Conservation (phyloP, 2,113 vertebrate genomes). For the Atractosteus spatula region DNA sequence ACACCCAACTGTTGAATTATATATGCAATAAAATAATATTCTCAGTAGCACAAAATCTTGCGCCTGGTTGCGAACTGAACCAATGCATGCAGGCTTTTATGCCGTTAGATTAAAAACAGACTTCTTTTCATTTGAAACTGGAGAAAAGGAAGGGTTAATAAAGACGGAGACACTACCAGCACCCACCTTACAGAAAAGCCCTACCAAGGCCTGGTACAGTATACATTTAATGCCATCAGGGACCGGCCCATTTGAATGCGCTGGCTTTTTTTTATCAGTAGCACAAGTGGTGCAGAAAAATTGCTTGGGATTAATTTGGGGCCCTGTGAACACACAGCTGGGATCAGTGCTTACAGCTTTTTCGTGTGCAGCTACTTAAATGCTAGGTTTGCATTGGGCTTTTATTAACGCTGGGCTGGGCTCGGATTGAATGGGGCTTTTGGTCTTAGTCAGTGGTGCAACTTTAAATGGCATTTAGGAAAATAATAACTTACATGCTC, state of each 20-base stretch:
- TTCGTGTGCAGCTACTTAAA: conserved; percentile 46
- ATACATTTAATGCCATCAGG: conserved; percentile 62
- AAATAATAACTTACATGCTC: conserved; percentile 61
- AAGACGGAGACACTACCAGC: conserved; percentile 15
- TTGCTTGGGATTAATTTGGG: conserved; percentile 65
- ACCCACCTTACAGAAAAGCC: conserved; percentile 41
- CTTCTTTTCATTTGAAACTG: not conserved
- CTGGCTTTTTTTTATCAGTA: conserved; percentile 57
- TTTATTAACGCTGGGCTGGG: conserved; percentile 54
- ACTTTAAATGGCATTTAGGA: conserved; percentile 57
- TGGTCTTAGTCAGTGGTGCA: conserved; percentile 46
- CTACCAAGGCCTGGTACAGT: conserved; percentile 54
- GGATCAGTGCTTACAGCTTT: conserved; percentile 60
- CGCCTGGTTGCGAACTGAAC: too few species aligned
- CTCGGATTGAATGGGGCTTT: conserved; percentile 33
- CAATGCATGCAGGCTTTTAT: too few species aligned
- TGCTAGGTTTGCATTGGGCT: conserved; percentile 39
- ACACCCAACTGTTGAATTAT: too few species aligned
- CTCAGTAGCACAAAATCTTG: too few species aligned
- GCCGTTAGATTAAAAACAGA: too few species aligned
- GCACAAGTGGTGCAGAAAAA: conserved; percentile 67
- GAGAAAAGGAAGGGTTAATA: conserved; percentile 11
- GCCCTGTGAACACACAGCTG: conserved; percentile 53
- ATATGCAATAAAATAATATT: too few species aligned
- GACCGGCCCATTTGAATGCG: conserved; percentile 61